Base-by-base conservation (phyloP, 23 tunicate genomes). In the Botrylloides violaceus region DNA sequence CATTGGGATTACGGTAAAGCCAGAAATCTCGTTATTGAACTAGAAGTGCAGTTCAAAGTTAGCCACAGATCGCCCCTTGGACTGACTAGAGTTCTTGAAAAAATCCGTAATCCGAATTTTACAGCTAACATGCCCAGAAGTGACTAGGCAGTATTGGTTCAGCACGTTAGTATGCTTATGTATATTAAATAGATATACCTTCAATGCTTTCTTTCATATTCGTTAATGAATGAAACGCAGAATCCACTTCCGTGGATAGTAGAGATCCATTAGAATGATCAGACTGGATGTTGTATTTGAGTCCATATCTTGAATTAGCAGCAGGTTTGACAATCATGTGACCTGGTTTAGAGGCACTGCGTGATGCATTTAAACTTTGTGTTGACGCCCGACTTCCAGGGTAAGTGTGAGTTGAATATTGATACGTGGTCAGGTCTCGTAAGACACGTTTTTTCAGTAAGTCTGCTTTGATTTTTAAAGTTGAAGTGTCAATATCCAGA, bases 211-310 rank as follows among this genome's bases (percentile, higher is more conserved):
- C 74, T 19, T 19, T 55, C 15, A 68, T 68, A 56, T 68, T 21
- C 24, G 74, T 35, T 23, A 43, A 36, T 24, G 74, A 68, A 32
- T 68, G 74, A 2, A 68, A 68, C 37, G 74, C 74, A 1, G 74
- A 68, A n/a, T 68, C 74, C 27, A 26, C 76, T 49, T 81, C 86
- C 12, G 27, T 23, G n/a, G 86, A 81, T 2, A 79, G 73, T 37
- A 71, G 79, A 0, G 86, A 81, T 32, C 74, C 73, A n/a, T 65
- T 64, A 0, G 79, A 25, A 12, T 66, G 36, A 34, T 68, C 23
- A 43, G 1, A 6, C 6, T 36, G 60, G 7, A 32, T 39, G 1
- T 39, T 32, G 47, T 68, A 68, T 22, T 37, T 29, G 66, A 24
- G 59, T 49, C 73, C 86, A 29, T 48, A 47, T 65, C 2, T 48